These are phyloP conservation scores for Anaspis maculata DNA, from an alignment of 2,888 invertebrate genomes.

Conservation along the genomic window DNA sequence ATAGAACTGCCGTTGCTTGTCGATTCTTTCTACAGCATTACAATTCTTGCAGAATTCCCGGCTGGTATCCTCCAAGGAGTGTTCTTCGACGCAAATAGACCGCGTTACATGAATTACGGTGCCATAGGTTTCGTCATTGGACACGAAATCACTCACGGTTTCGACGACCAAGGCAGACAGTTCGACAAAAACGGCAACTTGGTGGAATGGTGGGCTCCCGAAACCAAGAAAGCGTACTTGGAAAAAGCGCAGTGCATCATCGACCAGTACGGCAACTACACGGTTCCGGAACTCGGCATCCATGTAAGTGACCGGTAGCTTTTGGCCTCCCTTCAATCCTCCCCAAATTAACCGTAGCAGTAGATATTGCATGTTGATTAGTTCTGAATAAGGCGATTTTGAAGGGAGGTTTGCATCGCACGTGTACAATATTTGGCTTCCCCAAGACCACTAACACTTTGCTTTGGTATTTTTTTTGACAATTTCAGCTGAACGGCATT, in stretches of 20 bases:
- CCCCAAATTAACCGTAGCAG: no score
- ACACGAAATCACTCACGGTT: conserved; percentile 88
- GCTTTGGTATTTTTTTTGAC: conserved; percentile 6
- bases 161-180: conserved; percentile 84
- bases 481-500: conserved; percentile 72
- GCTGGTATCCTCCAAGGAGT: conserved; percentile 89
- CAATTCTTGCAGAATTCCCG: conserved; percentile 80
- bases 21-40: background rate
- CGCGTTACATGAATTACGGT: conserved; percentile 87
- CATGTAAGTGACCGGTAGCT: conserved; percentile 52
- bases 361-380: no score
- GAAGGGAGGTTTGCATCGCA: no score
- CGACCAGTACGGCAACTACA: conserved; percentile 87
- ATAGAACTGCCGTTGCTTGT: no score
- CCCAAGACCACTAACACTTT: no score
- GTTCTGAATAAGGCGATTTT: no score
- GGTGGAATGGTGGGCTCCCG: conserved; percentile 86
- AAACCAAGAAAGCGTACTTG: conserved; percentile 74
- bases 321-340: no score
- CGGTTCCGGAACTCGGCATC: conserved; percentile 65
- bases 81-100: conserved; percentile 82
- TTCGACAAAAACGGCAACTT: conserved; percentile 88
- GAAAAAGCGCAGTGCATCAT: conserved; percentile 85
- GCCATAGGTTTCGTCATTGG: conserved; percentile 88
- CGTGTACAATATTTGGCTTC: no score